phyloP scores from a whole-genome alignment of 2,113 vertebrate genomes.

The Zosterops pallidus region DNA sequence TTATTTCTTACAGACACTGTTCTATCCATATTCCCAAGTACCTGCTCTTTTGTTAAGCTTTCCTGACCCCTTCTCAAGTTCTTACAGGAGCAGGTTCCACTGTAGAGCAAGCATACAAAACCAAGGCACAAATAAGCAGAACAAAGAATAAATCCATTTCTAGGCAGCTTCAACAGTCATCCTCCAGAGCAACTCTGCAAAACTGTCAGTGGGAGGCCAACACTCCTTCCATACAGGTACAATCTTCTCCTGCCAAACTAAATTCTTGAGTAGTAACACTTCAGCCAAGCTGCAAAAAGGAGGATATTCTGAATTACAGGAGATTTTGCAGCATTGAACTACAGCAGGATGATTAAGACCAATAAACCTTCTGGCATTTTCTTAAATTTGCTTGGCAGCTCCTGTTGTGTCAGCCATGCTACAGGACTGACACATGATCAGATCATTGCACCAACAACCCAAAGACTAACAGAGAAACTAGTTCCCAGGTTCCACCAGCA shows the following conservation, averaged over 20 bases:
- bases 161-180: not conserved
- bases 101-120: not conserved
- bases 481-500: not conserved
- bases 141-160: not conserved
- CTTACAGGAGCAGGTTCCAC: not conserved
- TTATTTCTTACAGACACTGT: not conserved
- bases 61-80: not conserved
- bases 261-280: not conserved
- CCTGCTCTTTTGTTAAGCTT: not conserved
- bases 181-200: not conserved
- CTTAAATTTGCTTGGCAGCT: not conserved
- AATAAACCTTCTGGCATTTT: not conserved
- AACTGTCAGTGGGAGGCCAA: not conserved
- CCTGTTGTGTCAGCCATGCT: not conserved
- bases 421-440: not conserved
- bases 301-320: not conserved
- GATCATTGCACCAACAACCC: not conserved
- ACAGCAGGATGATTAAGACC: not conserved
- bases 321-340: not conserved
- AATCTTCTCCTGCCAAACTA: not conserved
- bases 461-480: not conserved
- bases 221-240: not conserved
- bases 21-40: not conserved
- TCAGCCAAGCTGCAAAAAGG: slow-evolving; percentile 5
- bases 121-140: not conserved